Evolutionary conservation across 2,797 vertebrate genomes (phyloP).

Genomic region (Rhadinocentrus ornatus): DNA sequence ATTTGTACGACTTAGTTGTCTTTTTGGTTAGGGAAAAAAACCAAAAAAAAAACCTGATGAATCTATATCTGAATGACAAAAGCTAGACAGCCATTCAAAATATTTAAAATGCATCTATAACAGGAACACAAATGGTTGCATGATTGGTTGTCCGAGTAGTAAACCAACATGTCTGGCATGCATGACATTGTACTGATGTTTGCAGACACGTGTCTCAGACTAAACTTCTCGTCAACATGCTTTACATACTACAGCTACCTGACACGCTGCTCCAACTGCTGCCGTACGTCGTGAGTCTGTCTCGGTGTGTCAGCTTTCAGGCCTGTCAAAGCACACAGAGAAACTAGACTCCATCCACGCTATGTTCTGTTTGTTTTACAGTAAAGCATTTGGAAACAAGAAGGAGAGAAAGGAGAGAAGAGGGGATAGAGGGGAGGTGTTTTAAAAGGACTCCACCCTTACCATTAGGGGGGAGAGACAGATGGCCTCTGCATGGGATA

Average conservation of each 20-base stretch:
- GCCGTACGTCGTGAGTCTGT: constrained; percentile 49
- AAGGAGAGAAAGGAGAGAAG: constrained; percentile 39
- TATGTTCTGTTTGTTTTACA: constrained; percentile 76
- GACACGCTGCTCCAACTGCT: constrained; percentile 68
- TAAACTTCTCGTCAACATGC: constrained; percentile 51
- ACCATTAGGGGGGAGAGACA: constrained; percentile 76
- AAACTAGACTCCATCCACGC: constrained; percentile 68
- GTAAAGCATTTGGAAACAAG: constrained; percentile 62
- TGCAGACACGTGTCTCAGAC: constrained; percentile 62
- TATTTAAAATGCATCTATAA: constrained; percentile 20
- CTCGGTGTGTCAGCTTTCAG: constrained; percentile 63
- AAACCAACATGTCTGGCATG: constrained; percentile 67
- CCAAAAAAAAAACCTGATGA: constrained; percentile 2
- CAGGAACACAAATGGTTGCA: background rate
- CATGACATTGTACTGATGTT: constrained; percentile 64
- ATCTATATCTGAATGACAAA: constrained; percentile 5
- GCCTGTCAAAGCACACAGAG: constrained; percentile 66
- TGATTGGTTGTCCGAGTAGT: constrained; percentile 16
- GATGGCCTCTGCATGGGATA: constrained; percentile 82
- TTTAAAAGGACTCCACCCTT: constrained; percentile 75
- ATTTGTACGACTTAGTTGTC: constrained; percentile 16
- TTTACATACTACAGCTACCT: constrained; percentile 68
- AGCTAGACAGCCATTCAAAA: constrained; percentile 11
- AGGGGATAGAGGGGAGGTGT: background rate
- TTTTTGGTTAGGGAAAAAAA: constrained; percentile 2